Evolutionary conservation across 2,888 invertebrate species (phyloP), one percentile per base, ranked within the genome.

Genomic region (Agrotis segetum): DNA sequence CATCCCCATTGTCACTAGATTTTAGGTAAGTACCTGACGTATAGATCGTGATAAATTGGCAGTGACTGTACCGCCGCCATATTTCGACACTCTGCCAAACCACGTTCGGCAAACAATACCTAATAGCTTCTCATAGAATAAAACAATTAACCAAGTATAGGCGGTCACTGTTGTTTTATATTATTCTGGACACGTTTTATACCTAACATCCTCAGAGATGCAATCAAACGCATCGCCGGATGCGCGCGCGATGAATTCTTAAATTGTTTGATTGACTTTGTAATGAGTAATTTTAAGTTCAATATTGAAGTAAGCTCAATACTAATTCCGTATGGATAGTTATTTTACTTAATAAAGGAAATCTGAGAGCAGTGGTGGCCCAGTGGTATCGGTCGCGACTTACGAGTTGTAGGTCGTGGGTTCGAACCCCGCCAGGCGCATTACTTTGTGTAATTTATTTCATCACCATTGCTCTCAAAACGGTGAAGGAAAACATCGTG

Each of bases 151-250:
- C 71, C 65, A 76, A 76, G 59, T 74, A 74, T 34, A 73, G 69
- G 59, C 61, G 44, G 56, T 21, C 72, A 44, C 24, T 62, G 59
- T 71, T 71, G 61, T 59, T 40, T 40, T 72, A 68, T 68, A 61
- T 88, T 76, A 64, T 89, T 85, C 91, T 19, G 5, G 24, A 47
- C 91, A 90, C 89, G 89, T 72, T 85, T 64, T 72, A 60, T 76
- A 77, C 74, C 81, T 78, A 81, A 86, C 88, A 90, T 90, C 89
- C 88, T 90, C 84, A 81, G 82, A 88, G 89, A 90, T 91, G 88
- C 85, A 87, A 89, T 90, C 87, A 87, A 67, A 83, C 83, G 84
- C 82, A 79, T 60, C 63, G 47, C 89, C 87, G 90, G 91, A 91
- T 88, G 87, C 85, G 85, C 88, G 91, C 88, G 91, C 68, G 79